Base-by-base conservation (phyloP, 2,888 invertebrate species). In the Cryptocheilus praepositus region DNA sequence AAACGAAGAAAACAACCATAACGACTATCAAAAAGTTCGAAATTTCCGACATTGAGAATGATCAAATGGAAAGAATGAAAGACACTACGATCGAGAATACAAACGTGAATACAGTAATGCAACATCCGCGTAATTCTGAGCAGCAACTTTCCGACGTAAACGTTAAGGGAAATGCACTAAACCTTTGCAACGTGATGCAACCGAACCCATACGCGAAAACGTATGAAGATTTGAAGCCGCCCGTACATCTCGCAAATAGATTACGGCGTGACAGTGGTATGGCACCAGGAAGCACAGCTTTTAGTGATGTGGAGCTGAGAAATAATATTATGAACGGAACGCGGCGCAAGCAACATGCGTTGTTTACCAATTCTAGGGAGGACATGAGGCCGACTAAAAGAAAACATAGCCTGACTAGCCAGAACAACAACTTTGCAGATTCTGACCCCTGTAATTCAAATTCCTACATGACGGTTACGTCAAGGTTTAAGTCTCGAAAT, bases 131-230 rank as follows among this genome's bases (percentile, higher is more conserved):
- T 21, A 25, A 22, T 15, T 8, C 21, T 1, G 53, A 53, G 13
- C 13, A 11, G 1, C 45, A 61, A 0, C 22, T 56, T 5, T 0
- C 16, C 1, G 63, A 67, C 5, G n/a, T 11, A 61, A 61, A 45
- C n/a, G 54, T 28, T 25, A 19, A 0, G 16, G 28, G 2, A 25
- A n/a, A 59, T n/a, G 66, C 71, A 0, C 13, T 65, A 1, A 61
- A 25, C 2, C 22, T 52, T 22, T 59, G 65, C 16, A 73, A 71
- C 15, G 57, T 76, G 45, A 65, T 73, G 25, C 73, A 73, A 54
- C 79, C 80, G 62, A 82, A 76, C 65, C 66, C 74, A 61, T 77
- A 81, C 68, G 64, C 73, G 15, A 73, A 63, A 3, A 52, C 73
- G 15, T 77, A 73, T 58, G 74, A 81, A 18, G 75, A 81, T 21